A percentile compares a stretch with the other conserved stretches of the same genome.
Evolutionary conservation across 2,797 vertebrate genomes (phyloP).

Genomic region (Brotula barbata): DNA sequence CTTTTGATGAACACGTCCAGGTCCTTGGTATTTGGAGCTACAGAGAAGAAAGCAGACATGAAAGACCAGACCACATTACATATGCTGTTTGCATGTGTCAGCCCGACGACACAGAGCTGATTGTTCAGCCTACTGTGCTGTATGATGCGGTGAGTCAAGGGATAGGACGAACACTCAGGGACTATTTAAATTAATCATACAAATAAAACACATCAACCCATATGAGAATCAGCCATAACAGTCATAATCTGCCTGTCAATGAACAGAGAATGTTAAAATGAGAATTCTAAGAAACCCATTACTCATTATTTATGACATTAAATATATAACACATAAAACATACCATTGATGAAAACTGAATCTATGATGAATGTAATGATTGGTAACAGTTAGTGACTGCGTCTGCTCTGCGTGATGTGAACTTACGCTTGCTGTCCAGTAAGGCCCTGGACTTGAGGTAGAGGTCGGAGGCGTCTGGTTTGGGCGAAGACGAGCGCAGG

Average conservation of each 20-base stretch:
- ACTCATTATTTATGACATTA: too few species aligned
- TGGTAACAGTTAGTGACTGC: too few species aligned
- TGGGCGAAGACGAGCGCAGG: conserved; percentile 86
- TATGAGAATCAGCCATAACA: too few species aligned
- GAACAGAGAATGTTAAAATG: too few species aligned
- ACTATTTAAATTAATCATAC: too few species aligned
- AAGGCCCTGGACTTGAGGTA: conserved; percentile 95
- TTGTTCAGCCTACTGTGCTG: background rate
- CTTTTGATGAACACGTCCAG: conserved; percentile 95
- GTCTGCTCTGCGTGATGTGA: background rate
- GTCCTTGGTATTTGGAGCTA: conserved; percentile 94
- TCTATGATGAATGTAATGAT: too few species aligned
- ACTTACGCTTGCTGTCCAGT: conserved; percentile 95
- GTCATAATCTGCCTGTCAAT: too few species aligned
- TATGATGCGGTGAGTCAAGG: background rate
- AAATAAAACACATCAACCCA: too few species aligned
- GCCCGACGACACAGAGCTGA: background rate
- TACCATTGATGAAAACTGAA: too few species aligned
- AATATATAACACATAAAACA: too few species aligned
- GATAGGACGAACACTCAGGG: background rate
- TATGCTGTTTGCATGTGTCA: background rate
- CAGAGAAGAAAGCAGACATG: conserved; percentile 15
- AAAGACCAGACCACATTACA: conserved; percentile 1
- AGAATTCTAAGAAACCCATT: too few species aligned
- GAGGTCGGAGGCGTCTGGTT: conserved; percentile 92